Evolutionary conservation across 92 coral and sea anemone species (phyloP).

Genomic region (Parazoanthus darwini): DNA sequence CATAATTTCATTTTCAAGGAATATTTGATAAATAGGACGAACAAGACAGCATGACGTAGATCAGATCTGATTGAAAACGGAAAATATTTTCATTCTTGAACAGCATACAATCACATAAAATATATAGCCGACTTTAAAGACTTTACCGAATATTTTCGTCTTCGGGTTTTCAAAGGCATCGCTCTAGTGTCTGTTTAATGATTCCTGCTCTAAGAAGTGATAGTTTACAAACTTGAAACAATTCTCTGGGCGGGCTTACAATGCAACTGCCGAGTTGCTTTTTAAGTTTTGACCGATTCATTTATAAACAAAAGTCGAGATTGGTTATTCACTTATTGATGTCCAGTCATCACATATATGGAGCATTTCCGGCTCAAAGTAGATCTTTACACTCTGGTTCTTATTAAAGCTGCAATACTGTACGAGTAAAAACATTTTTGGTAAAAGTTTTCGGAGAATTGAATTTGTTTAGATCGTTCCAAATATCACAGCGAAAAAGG

Average conservation of each 20-base stretch:
- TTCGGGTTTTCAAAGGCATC: background rate
- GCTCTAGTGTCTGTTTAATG: background rate
- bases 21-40: background rate
- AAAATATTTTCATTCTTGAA: background rate
- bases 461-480: background rate
- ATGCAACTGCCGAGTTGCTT: slow-evolving; percentile 1
- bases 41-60: background rate
- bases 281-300: background rate
- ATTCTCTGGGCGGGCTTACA: background rate
- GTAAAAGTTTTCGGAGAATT: background rate
- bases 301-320: slow-evolving; percentile 19
- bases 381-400: background rate
- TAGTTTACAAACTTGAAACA: background rate
- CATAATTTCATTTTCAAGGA: background rate
- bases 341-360: background rate
- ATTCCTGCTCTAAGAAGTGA: background rate
- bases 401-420: background rate
- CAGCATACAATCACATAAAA: background rate
- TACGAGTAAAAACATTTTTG: background rate
- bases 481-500: background rate
- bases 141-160: background rate
- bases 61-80: background rate
- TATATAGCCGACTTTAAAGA: background rate
- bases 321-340: background rate
- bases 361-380: slow-evolving; percentile 30